Evolutionary conservation across 2,797 vertebrate species (phyloP), one percentile per base, ranked within the genome.

Genomic region (Huso huso): DNA sequence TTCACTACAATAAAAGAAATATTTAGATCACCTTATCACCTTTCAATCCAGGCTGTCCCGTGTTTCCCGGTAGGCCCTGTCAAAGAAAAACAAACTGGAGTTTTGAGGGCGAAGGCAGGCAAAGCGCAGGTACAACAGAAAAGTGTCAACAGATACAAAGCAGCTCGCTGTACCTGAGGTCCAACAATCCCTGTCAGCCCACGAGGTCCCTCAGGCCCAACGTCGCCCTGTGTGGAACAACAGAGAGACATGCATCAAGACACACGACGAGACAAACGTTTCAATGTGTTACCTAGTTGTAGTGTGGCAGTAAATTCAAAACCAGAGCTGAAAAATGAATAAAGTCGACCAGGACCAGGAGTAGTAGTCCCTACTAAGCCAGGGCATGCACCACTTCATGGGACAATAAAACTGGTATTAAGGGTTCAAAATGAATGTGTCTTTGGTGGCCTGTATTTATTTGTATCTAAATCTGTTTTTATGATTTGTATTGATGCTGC

Each of bases 11-110:
- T 90, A 95, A 94, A 85, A 81, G 81, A 94, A 98, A 94, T 91
- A 95, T 93, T 97, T 95, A 96, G 92, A 94, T 99, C 97, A 99
- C 97, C 97, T 99, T 98, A 98, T 99, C 97, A 98, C 97, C 97
- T 99, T 98, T 99, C 94, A 98, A 91, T 98, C 97, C 97, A 87
- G 92, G 88, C 77, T 89, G 92, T 78, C 97, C 95, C 71, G 79
- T 81, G 83, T 85, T 93, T 82, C 95, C 97, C 61, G 84, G 81
- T 75, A 93, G 89, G 79, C 96, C 97, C 97, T 99, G 81, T 70
- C 72, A 79, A 73, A 78, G 68, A 70, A 66, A 82, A 68, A 73
- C 9, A 62, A 70, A 55, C 53, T 58, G 57, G 18, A 37, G 37
- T 48, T 51, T 65, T 71, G 48, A 61, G 55, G 49, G 8, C 53